Base-by-base conservation (phyloP, 2,888 invertebrate genomes). In the Dysmachus trigonus region DNA sequence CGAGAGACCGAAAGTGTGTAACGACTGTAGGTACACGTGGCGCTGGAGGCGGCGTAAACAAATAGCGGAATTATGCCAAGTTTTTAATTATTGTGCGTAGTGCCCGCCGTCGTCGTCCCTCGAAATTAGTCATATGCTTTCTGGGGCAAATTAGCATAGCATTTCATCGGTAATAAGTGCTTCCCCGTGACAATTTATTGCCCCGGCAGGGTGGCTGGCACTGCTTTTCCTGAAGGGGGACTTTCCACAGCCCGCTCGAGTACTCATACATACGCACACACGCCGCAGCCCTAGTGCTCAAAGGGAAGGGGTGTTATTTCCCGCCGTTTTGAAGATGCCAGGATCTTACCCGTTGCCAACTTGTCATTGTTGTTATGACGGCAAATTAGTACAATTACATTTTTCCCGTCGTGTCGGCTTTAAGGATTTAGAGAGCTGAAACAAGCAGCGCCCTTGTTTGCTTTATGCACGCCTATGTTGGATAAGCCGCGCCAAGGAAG, bases 331-430 rank as follows among this genome's bases (percentile, higher is more conserved):
- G 27, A 22, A 76, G 79, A 51, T 79, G 79, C 15, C 31, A 51
- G 47, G 51, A 79, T 38, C 31, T 47, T 47, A 38, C 47, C 27
- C 41, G 30, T 22, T 47, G 79, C 18, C 47, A 47, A 27, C 79
- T 51, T 31, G 79, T 79, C 79, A 79, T 79, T 79, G 79, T 79
- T 79, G 51, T 79, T 79, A 79, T 79, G 79, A 79, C 79, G 79
- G 79, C 27, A 79, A 79, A 79, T 79, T 79, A 79, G 79, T 79
- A 79, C 79, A 79, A 79, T 79, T 79, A 79, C 79, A 79, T 51
- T 79, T 79, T 79, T 51, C 79, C 51, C 30, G 33, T 22, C 79
- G 30, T 47, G 79, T 51, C 79, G 47, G 51, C 79, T 51, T 27
- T n/a, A 47, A 79, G 51, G 79, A 79, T 51, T 79, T 76, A 35